Base-by-base conservation (phyloP, 2,888 invertebrate species). In the Leptodirus hochenwartii region DNA sequence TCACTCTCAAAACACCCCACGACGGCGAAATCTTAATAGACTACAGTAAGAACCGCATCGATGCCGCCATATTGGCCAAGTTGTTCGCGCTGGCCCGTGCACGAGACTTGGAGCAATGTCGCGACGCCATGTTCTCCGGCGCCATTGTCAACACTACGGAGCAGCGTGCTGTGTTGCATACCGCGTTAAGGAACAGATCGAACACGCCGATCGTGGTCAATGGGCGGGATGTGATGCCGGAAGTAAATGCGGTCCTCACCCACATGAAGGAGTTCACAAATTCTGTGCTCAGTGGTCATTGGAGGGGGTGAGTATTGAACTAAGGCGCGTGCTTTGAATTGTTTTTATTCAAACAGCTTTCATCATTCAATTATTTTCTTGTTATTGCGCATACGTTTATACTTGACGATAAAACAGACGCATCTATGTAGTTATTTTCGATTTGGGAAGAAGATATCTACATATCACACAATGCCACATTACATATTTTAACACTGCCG, bases 81-180 rank as follows among this genome's bases (percentile, higher is more conserved):
- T 68, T 98, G 2, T 56, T 95, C 38, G 66, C 81, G 37, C 57
- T 98, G 61, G 91, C 90, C 32, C 66, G 65, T 44, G 72, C 71
- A 24, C 66, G 95, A 9, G 73, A 80, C 43, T 75, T 99, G 17
- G 81, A 80, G 47, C 64, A 73, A 43, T 81, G 85, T 15, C 68
- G 95, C 38, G 73, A 84, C 57, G 81, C 80, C 15, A 93, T 98
- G 95, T 96, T 76, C 47, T 44, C 46, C 27, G 98, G 95, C n/a
- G 68, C 82, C 46, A 87, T 84, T 54, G 96, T 99, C 39, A 99
- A 99, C 61, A 87, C 91, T 49, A 98, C 98, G 0, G 98, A 99
- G 56, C 72, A 84, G 50, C 70, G 98, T 31, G 84, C 96, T 10
- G 98, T 99, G 1, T 61, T 99, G 5, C 98, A 99, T 53, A 65